Base-by-base conservation (phyloP, 2,113 vertebrate genomes). In the Ctenodactylus gundi region DNA sequence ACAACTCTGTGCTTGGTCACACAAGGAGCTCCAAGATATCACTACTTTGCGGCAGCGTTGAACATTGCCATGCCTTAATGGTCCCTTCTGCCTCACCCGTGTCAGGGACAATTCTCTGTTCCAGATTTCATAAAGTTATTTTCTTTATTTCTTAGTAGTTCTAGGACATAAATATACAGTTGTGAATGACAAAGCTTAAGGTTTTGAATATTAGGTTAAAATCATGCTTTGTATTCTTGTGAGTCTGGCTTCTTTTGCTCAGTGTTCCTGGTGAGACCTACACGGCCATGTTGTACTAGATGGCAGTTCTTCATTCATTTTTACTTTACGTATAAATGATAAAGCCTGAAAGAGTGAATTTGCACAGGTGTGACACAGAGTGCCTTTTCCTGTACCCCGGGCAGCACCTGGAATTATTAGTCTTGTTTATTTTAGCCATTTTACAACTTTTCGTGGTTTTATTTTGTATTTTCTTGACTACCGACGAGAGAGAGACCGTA, bases 31-130 rank as follows among this genome's bases (percentile, higher is more conserved):
- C 15, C 7, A 39, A 29, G n/a, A n/a, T 29, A 11, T 0, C 18
- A 4, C 27, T 14, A 9, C 23, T 51, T 46, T 57, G 34, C 3
- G 2, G 15, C 2, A 29, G 31, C 27, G 7, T 1, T 4, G 31
- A 46, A 4, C 9, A 14, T 7, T 7, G 64, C 51, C 27, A 1
- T 1, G 1, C 12, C 15, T n/a, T 1, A 5, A 17, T 7, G 15
- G 6, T 72, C 31, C 36, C 44, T 41, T 10, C 6, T 0, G 8
- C 4, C 29, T 60, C 4, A 6, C 29, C 23, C 7, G 39, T 4
- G 25, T 12, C 13, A 41, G 14, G 21, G 49, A 27, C 1, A 21
- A 25, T 1, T 17, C 7, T 7, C 4, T 34, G 20, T 75, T 23
- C 11, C 4, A 5, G 3, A 14, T n/a, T 29, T 44, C 8, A 31